Base-by-base conservation (phyloP, 1,140 invertebrate species). In the Condylostylus longicornis region DNA sequence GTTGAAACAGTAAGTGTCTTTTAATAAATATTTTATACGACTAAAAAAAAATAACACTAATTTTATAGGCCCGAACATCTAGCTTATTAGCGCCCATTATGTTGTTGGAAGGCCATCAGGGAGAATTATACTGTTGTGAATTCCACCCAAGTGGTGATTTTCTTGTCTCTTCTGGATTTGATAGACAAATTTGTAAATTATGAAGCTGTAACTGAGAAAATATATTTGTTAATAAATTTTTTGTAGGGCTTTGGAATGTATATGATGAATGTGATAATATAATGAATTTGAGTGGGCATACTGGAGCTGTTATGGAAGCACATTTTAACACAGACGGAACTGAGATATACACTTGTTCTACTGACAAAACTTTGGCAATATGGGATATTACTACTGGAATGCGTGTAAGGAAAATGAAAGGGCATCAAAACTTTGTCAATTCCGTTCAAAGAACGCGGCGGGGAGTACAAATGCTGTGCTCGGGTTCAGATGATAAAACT, bases 251-350 rank as follows among this genome's bases (percentile, higher is more conserved):
- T 45, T 99, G 96, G 96, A 91, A 85, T 63, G 86, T 93, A 3
- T 95, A 93, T 63, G 94, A 88, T 4, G 91, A 99, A 55, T 98
- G 94, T 68, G 91, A 98, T 51, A 99, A 98, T 63, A 78, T 95
- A 43, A 85, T 84, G 45, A 74, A 82, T 7, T 74, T 98, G 70
- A 74, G 77, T 33, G 91, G 91, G 0, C 96, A 99, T 61, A 87
- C 80, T 13, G 95, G 95, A n/a, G 89, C 93, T 9, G 72, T 99
- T 5, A 84, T 94, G 74, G 93, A 99, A 62, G 61, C 98, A 1
- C 83, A 91, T 48, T 98, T 96, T 55, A 89, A 81, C n/a, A 79
- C 87, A 1, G 94, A 97, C 65, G 90, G 91, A 18, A 75, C 77
- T 14, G 74, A 78, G 39, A 64, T 98, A n/a, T 89, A 87, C 54